Percentiles rank a stretch among this genome's conserved stretches.
Conservation (phyloP, 2,113 vertebrate species). For the Chionomys nivalis region DNA sequence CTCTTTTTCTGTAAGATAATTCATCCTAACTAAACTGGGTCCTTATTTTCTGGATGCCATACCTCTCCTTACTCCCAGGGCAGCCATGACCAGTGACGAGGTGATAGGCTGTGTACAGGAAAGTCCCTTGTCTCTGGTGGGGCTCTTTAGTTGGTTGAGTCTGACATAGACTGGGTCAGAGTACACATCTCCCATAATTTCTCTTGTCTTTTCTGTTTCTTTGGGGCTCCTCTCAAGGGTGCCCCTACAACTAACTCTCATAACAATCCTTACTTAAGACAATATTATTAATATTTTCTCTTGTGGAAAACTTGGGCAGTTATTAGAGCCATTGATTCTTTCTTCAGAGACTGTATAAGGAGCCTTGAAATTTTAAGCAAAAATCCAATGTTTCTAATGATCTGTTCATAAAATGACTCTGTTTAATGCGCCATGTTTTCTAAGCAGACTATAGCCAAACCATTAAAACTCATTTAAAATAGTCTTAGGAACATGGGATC, state of each 20-base stretch:
- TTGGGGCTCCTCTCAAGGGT: neutral
- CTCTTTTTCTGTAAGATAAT: neutral
- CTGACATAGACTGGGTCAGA: neutral
- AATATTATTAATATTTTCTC: neutral
- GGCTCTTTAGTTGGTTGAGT: too few relatives aligned
- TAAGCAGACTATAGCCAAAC: neutral
- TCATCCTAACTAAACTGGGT: neutral
- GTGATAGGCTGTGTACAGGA: neutral
- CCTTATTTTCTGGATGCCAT: neutral
- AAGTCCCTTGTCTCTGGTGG: neutral
- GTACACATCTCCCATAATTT: neutral
- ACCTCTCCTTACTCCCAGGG: neutral
- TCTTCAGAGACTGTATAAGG: neutral
- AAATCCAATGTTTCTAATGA: neutral
- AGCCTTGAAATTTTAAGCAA: neutral
- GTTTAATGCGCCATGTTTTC: neutral
- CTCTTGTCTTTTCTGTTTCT: neutral
- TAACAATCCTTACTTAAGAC: neutral
- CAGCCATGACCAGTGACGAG: neutral
- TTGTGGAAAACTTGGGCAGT: neutral
- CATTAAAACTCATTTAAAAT: conserved; percentile 16
- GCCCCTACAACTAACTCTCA: neutral
- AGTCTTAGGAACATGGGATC: neutral
- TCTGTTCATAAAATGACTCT: conserved; percentile 8
- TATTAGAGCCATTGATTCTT: neutral